Evolutionary conservation across 1,140 invertebrate genomes (phyloP).

Genomic region (Wiebesia pumilae): DNA sequence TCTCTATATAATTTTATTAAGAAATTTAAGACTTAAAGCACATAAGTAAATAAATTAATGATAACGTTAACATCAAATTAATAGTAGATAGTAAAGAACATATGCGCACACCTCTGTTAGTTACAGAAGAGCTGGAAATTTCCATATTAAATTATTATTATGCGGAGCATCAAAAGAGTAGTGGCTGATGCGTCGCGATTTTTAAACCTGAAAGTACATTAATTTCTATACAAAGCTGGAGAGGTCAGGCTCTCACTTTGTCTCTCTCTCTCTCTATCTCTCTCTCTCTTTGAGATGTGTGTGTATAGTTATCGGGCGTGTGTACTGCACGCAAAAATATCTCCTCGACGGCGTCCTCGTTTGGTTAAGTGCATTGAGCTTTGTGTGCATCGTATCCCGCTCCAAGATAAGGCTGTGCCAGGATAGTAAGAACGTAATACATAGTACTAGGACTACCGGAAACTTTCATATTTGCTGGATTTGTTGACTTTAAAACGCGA

Average conservation of each 20-base stretch:
- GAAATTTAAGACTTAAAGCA: too few species aligned
- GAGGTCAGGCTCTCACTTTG: neutral
- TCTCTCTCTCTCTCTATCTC: neutral
- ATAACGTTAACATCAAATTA: too few species aligned
- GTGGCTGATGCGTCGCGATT: neutral
- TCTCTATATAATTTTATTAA: too few species aligned
- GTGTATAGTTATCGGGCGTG: too few species aligned
- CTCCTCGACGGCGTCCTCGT: too few species aligned
- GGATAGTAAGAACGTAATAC: neutral
- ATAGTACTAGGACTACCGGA: neutral
- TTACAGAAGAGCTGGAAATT: neutral
- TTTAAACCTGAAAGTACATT: neutral
- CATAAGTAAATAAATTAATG: too few species aligned
- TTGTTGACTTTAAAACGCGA: neutral
- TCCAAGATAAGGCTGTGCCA: too few species aligned
- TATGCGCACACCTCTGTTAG: too few species aligned
- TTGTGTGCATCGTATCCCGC: too few species aligned
- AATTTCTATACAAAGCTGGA: constrained; percentile 33
- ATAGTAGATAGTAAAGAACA: too few species aligned
- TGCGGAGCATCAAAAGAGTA: neutral
- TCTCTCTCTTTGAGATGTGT: too few species aligned
- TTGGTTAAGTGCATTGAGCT: constrained; percentile 13
- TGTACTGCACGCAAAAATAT: too few species aligned
- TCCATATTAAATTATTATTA: neutral
- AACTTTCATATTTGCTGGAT: neutral